These are phyloP conservation scores for Mellilla xanthometata DNA, from an alignment of 2,888 invertebrate species.

Conservation along the genomic window DNA sequence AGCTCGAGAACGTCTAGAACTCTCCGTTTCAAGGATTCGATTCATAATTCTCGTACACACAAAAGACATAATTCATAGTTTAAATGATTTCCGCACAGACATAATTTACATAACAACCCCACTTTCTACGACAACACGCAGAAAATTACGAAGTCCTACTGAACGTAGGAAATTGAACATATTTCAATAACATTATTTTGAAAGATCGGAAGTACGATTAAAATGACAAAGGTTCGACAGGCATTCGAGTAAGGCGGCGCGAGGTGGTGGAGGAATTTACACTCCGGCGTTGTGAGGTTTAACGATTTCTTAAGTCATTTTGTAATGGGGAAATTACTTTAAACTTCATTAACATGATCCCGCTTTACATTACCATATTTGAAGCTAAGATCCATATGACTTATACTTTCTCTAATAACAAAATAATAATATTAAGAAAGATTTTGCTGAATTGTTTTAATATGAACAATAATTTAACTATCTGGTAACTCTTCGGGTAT, in stretches of 20 bases:
- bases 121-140: constrained; percentile 41
- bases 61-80: constrained; percentile 28
- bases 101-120: constrained; percentile 30
- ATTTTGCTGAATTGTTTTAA: too few species aligned
- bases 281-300: constrained; percentile 50
- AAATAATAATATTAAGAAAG: too few species aligned
- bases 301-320: constrained; percentile 44
- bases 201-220: constrained; percentile 80
- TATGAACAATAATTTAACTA: too few species aligned
- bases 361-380: constrained; percentile 46
- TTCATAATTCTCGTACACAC: constrained; percentile 17
- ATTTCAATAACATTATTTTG: constrained; percentile 81
- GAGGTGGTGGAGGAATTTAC: constrained; percentile 49
- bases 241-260: constrained; percentile 51
- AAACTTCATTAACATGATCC: constrained; percentile 60
- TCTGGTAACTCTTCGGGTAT: too few species aligned
- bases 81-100: constrained; percentile 27
- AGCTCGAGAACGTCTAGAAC: background rate
- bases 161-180: constrained; percentile 78
- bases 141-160: constrained; percentile 62
- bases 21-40: background rate
- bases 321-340: constrained; percentile 46
- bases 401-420: constrained; percentile 40
- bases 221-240: constrained; percentile 82
- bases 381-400: constrained; percentile 45